A percentile compares a stretch with the other conserved stretches of the same genome.
These are phyloP conservation scores for Volucella zonaria DNA, from an alignment of 2,888 invertebrate species.

Conservation along the genomic window DNA sequence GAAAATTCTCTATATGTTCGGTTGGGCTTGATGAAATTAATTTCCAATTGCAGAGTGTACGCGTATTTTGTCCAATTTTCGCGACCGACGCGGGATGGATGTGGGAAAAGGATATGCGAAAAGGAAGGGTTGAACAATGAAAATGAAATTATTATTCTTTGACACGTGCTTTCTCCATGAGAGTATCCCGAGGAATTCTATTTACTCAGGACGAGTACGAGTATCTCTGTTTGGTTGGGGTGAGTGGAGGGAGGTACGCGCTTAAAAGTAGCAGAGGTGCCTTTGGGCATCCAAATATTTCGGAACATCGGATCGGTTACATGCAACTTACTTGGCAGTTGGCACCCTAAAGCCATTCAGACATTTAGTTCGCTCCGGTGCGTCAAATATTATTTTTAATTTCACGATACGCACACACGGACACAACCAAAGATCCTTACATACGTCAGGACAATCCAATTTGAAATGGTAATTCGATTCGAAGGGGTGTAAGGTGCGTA, in stretches of 20 bases:
- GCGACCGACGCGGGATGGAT: background rate
- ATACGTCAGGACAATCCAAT: constrained; percentile 40
- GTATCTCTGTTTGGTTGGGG: background rate
- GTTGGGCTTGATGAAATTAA: constrained; percentile 42
- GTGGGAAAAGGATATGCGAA: constrained; percentile 39
- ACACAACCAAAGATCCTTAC: background rate
- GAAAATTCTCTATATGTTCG: constrained; percentile 31
- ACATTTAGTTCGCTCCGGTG: constrained; percentile 63
- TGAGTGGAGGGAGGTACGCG: background rate
- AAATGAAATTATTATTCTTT: constrained; percentile 73
- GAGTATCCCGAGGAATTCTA: constrained; percentile 61
- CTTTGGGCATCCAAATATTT: constrained; percentile 14
- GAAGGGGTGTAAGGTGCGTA: background rate
- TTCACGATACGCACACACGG: constrained; percentile 35
- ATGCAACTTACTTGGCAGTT: constrained; percentile 63
- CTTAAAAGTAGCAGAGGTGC: constrained; percentile 7
- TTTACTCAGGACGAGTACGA: constrained; percentile 49
- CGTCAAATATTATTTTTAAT: constrained; percentile 74
- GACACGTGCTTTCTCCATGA: constrained; percentile 65
- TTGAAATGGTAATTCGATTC: constrained; percentile 66
- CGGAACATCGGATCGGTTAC: constrained; percentile 54
- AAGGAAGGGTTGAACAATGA: constrained; percentile 67
- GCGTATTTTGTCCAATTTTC: constrained; percentile 46
- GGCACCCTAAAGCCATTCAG: constrained; percentile 59
- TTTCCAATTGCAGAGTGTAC: constrained; percentile 59